Evolutionary conservation across 2,888 invertebrate genomes (phyloP), one percentile per base, ranked within the genome.

Genomic region (Drosophila quinaria): DNA sequence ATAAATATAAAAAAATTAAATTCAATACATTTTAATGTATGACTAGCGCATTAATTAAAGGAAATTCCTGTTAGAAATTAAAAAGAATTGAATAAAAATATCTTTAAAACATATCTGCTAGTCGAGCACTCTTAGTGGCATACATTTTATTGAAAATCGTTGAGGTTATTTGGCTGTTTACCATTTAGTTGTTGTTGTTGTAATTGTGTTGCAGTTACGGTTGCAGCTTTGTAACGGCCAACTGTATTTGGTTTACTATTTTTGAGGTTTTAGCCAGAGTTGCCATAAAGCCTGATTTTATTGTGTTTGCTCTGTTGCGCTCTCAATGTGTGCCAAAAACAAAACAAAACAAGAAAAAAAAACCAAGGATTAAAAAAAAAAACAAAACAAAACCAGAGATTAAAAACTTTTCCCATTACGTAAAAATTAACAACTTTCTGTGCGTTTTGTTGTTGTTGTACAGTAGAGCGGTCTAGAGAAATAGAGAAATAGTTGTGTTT

Each of bases 371-470:
- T 47, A 76, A 46, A 58, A 35, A 73, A 55, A 52, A 50, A 76
- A 46, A 58, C 31, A 73, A 55, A 52, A 68, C 58, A 62, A 69
- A 61, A 74, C 65, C 67, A 65, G 74, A 89, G 86, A 87, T 86
- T 86, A 89, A 86, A 89, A 86, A 86, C 88, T 89, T 86, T 86
- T 86, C 89, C 88, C 89, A 86, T 86, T 86, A 86, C 81, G 75
- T 81, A 81, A 84, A 86, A 89, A 85, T 89, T 87, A 86, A 83
- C 87, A 86, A 84, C 72, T 87, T 87, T 84, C 50, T 52, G 56
- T 15, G 63, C 29, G 31, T 68, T 29, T 70, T 60, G 64, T 64
- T 80, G 33, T 46, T 55, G 56, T 15, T 49, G 33, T 25, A 56
- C n/a, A 44, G 37, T 31, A n/a, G 55, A 22, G 15, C 22, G 55